phyloP scores from a whole-genome alignment of 2,888 invertebrate genomes.

The Diadegma fenestrale region DNA sequence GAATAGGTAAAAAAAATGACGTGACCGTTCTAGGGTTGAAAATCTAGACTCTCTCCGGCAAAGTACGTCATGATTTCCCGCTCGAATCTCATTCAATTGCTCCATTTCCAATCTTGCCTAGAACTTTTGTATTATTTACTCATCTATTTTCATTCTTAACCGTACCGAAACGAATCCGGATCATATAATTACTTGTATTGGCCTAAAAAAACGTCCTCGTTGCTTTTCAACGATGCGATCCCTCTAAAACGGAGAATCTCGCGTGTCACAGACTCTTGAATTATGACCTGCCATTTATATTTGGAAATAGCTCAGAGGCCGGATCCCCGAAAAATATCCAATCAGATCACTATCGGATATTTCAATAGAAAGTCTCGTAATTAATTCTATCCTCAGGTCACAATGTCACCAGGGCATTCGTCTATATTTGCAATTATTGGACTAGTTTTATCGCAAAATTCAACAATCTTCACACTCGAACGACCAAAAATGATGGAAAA shows the following conservation, averaged over 20 bases:
- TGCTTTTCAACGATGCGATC: neutral
- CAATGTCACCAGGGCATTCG: neutral
- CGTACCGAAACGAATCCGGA: neutral
- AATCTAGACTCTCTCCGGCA: constrained; percentile 15
- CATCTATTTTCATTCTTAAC: neutral
- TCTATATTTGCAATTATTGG: neutral
- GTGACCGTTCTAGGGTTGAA: no score
- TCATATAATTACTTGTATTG: neutral
- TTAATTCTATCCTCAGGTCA: constrained; percentile 1
- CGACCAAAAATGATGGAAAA: neutral
- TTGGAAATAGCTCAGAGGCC: neutral
- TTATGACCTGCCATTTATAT: neutral
- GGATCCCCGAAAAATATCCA: neutral
- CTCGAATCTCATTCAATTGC: neutral
- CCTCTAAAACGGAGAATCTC: neutral
- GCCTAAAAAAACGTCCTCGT: neutral
- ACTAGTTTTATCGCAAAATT: neutral
- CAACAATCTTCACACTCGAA: neutral
- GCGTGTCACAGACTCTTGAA: neutral
- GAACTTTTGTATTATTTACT: neutral
- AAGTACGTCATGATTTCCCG: neutral
- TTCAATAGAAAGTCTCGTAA: neutral
- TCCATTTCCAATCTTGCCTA: no score
- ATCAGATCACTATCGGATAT: neutral
- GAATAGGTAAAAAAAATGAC: no score